A percentile compares a stretch with the other conserved stretches of the same genome.
Conservation (phyloP, 2,888 invertebrate species). For the Cantharis rustica region DNA sequence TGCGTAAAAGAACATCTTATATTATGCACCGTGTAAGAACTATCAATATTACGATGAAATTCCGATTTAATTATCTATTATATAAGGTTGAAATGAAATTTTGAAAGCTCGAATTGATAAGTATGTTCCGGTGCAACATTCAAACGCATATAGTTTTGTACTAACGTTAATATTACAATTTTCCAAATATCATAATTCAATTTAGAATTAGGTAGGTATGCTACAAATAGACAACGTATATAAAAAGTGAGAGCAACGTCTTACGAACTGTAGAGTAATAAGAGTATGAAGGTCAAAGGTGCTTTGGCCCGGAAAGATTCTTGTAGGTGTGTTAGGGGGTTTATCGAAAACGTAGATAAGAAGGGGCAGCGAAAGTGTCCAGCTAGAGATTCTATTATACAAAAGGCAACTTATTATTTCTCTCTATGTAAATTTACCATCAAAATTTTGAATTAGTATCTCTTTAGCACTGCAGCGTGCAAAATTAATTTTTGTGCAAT, state of each 20-base stretch:
- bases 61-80: neutral
- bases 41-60: neutral
- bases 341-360: conserved; percentile 32
- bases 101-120: neutral
- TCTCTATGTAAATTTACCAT: neutral
- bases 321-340: conserved; percentile 26
- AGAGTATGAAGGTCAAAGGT: conserved; percentile 9
- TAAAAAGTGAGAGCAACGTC: neutral
- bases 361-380: conserved; percentile 38
- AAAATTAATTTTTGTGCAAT: neutral
- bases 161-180: neutral
- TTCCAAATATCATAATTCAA: neutral
- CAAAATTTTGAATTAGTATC: neutral
- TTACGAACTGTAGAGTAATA: neutral
- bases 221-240: neutral
- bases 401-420: neutral
- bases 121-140: neutral
- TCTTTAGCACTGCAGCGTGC: neutral
- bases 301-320: neutral
- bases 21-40: neutral
- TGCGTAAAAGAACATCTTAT: neutral
- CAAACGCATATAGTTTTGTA: neutral
- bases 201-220: neutral
- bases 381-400: conserved; percentile 21
- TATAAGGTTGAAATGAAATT: neutral